These are phyloP conservation scores for Silurus meridionalis DNA, from an alignment of 2,113 vertebrate species.

Conservation along the genomic window DNA sequence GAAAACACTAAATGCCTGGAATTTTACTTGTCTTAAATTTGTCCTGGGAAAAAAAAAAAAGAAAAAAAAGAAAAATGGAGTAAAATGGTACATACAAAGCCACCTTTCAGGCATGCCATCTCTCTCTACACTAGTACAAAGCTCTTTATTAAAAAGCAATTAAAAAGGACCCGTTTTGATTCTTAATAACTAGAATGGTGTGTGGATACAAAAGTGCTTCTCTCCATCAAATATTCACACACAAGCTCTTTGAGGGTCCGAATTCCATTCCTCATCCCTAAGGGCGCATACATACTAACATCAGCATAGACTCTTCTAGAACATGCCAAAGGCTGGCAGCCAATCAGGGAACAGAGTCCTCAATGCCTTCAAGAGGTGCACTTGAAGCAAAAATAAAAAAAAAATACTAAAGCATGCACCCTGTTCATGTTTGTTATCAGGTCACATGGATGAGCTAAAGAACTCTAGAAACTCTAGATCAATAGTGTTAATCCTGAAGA, in stretches of 20 bases:
- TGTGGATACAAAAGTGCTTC: not conserved
- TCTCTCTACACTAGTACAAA: not conserved
- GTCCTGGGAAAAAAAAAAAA: too few relatives aligned
- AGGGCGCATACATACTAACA: not conserved
- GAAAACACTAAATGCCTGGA: not conserved
- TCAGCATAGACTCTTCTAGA: slow-evolving; percentile 11
- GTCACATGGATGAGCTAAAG: slow-evolving; percentile 5
- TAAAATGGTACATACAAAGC: not conserved
- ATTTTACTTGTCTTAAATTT: not conserved
- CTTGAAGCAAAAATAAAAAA: not conserved
- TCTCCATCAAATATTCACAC: not conserved
- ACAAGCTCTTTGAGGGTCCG: not conserved
- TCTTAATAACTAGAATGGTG: not conserved
- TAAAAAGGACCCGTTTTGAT: not conserved
- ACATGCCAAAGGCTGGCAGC: slow-evolving; percentile 4
- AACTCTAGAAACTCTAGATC: not conserved
- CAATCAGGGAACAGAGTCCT: slow-evolving; percentile 20
- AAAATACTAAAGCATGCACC: not conserved
- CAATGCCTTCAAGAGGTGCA: not conserved
- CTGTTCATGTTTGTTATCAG: not conserved
- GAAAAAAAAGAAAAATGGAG: not conserved
- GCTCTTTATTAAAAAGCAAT: not conserved
- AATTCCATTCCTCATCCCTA: not conserved
- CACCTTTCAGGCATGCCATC: too few relatives aligned
- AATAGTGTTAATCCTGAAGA: not conserved